phyloP scores from a whole-genome alignment of 1,140 invertebrate species.

The Zaprionus tsacasi region DNA sequence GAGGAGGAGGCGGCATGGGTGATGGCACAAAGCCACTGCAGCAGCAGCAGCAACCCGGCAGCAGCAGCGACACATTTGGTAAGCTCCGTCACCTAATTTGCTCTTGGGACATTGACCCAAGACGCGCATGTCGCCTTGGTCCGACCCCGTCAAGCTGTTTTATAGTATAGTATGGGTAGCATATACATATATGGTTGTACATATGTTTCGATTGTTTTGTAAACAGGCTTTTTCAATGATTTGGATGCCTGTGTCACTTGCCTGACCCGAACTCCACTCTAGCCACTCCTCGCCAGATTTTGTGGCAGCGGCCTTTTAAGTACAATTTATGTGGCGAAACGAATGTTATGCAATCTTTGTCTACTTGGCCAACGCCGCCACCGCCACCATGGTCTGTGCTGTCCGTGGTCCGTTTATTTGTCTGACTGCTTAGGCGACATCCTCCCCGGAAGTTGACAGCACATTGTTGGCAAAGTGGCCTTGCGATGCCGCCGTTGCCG shows the following conservation, averaged over 20 bases:
- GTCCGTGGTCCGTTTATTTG: slow-evolving; percentile 70
- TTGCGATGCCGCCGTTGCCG: slow-evolving; percentile 39
- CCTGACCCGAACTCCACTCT: neutral
- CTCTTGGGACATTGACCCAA: slow-evolving; percentile 37
- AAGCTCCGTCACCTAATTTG: slow-evolving; percentile 45
- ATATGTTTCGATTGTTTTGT: slow-evolving; percentile 51
- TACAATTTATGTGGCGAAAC: slow-evolving; percentile 83
- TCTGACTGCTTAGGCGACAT: slow-evolving; percentile 79
- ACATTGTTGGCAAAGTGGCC: slow-evolving; percentile 83
- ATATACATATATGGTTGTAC: slow-evolving; percentile 4
- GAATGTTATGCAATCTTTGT: slow-evolving; percentile 79
- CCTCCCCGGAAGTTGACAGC: slow-evolving; percentile 80
- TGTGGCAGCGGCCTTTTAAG: slow-evolving; percentile 80
- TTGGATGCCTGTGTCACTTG: slow-evolving; percentile 47
- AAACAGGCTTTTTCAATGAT: slow-evolving; percentile 55
- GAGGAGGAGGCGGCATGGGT: neutral
- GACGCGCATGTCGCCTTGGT: neutral
- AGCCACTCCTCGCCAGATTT: slow-evolving; percentile 56
- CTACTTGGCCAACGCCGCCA: slow-evolving; percentile 32
- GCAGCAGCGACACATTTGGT: slow-evolving; percentile 54
- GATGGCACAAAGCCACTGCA: slow-evolving; percentile 84
- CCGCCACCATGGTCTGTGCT: slow-evolving; percentile 15
- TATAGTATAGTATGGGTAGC: neutral
- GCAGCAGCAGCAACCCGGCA: slow-evolving; percentile 5
- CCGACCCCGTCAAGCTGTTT: neutral